These are phyloP conservation scores for Lydus trimaculatus DNA, from an alignment of 2,888 invertebrate genomes.

Conservation along the genomic window DNA sequence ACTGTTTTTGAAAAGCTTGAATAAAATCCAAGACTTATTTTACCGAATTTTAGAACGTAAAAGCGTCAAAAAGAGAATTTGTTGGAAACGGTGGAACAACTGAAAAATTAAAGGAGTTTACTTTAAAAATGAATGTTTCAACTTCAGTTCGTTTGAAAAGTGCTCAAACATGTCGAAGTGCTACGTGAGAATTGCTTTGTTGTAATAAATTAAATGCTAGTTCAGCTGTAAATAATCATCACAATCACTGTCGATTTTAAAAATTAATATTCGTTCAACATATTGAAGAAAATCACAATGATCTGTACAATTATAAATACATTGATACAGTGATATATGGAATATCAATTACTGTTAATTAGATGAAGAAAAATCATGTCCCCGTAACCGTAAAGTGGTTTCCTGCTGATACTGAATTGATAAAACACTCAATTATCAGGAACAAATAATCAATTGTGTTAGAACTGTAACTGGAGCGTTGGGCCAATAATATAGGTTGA, in stretches of 20 bases:
- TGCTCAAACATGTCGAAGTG: neutral
- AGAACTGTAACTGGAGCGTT: neutral
- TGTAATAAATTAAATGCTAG: neutral
- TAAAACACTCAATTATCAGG: conserved; percentile 2
- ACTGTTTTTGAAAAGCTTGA: neutral
- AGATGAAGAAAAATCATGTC: neutral
- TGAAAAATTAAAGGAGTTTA: neutral
- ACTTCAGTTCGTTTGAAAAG: neutral
- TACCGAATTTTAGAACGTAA: neutral
- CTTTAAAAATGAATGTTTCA: neutral
- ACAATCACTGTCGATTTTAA: neutral
- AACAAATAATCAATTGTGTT: neutral
- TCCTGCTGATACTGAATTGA: neutral
- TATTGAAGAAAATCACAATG: neutral
- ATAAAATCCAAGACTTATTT: neutral
- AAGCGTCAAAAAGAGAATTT: neutral
- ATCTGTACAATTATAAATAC: neutral
- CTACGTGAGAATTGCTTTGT: neutral
- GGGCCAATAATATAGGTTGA: too few relatives aligned
- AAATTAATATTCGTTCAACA: neutral
- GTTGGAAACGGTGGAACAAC: neutral
- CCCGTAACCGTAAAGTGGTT: neutral
- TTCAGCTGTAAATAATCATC: conserved; percentile 2
- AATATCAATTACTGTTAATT: neutral
- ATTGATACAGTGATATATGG: neutral